These are phyloP conservation scores for Stenchaetothrips biformis DNA, from an alignment of 2,888 invertebrate genomes.

Conservation along the genomic window DNA sequence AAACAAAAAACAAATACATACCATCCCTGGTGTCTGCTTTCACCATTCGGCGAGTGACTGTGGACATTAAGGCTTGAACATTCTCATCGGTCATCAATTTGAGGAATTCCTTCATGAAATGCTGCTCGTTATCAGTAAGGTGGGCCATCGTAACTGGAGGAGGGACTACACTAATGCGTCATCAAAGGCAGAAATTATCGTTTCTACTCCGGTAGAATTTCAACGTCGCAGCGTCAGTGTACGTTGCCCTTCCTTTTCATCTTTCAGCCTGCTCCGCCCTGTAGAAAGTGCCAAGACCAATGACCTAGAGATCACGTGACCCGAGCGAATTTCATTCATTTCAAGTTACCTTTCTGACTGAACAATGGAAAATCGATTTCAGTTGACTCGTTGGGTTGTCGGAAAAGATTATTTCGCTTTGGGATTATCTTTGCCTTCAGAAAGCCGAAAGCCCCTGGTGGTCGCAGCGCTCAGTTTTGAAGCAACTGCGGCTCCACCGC, in stretches of 20 bases:
- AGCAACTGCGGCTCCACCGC: too few species aligned
- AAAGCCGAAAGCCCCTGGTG: too few species aligned
- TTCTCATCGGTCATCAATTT: neutral
- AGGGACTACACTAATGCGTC: neutral
- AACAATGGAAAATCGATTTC: too few species aligned
- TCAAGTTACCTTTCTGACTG: too few species aligned
- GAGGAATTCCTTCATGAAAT: neutral
- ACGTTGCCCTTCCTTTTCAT: neutral
- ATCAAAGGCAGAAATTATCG: neutral
- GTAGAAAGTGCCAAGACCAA: neutral
- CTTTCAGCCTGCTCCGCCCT: neutral
- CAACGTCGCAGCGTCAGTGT: neutral
- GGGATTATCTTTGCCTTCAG: too few species aligned
- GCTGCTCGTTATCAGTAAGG: neutral
- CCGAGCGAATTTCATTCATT: too few species aligned
- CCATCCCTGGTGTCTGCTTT: neutral
- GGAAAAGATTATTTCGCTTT: too few species aligned
- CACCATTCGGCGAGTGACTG: conserved; percentile 7
- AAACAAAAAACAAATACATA: neutral
- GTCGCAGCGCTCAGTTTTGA: too few species aligned
- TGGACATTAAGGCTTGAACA: neutral
- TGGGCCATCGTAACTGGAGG: neutral
- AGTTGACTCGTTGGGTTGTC: too few species aligned
- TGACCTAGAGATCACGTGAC: too few species aligned
- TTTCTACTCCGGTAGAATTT: neutral